Evolutionary conservation across 2,888 invertebrate species (phyloP).

Genomic region (Beris morrisii): DNA sequence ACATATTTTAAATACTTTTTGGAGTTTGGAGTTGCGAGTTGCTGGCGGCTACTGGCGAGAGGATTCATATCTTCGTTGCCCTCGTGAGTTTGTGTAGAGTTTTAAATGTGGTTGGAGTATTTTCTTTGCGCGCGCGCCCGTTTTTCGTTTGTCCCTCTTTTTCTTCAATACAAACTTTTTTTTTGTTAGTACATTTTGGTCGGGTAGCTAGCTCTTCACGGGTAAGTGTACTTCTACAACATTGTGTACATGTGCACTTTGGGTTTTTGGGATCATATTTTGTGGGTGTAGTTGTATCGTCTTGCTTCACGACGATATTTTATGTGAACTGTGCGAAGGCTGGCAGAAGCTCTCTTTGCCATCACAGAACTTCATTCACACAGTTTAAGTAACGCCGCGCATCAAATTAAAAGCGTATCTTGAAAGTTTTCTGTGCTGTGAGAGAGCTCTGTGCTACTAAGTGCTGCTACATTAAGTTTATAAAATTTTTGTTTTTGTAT

Average conservation of each 20-base stretch:
- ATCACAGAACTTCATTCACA: constrained; percentile 2
- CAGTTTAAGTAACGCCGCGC: constrained; percentile 44
- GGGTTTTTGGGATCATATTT: constrained; percentile 6
- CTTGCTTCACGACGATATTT: constrained; percentile 9
- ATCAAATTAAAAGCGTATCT: constrained; percentile 45
- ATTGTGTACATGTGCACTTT: constrained; percentile 10
- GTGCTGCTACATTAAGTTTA: constrained; percentile 7
- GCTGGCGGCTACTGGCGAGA: not conserved
- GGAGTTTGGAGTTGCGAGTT: constrained; percentile 2
- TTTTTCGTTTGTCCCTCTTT: not conserved
- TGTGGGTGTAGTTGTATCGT: constrained; percentile 15
- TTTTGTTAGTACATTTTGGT: too few relatives aligned
- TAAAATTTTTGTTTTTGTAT: constrained; percentile 22
- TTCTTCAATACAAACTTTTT: not conserved
- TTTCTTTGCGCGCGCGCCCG: constrained; percentile 15
- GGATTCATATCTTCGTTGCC: not conserved
- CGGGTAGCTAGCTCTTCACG: not conserved
- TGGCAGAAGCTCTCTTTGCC: constrained; percentile 27
- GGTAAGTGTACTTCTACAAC: not conserved
- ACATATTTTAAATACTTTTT: not conserved
- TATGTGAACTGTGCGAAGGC: constrained; percentile 18
- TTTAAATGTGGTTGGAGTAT: constrained; percentile 2
- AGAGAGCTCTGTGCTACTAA: constrained; percentile 14
- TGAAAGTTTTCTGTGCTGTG: constrained; percentile 21
- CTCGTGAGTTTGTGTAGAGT: not conserved